These are phyloP conservation scores for Mamestra configurata DNA, from an alignment of 1,140 invertebrate species.

Conservation along the genomic window DNA sequence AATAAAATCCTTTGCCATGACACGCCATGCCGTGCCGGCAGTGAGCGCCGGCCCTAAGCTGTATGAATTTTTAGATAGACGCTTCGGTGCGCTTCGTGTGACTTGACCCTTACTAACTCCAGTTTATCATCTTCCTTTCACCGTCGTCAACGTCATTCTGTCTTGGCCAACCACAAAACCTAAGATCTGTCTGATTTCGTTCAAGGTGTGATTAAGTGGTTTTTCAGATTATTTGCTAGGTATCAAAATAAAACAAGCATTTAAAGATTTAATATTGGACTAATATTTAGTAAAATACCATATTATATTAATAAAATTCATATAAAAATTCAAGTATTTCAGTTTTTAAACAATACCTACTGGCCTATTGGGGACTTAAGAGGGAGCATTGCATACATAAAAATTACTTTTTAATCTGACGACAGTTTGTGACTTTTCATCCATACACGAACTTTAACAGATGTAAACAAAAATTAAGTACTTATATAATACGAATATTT, in stretches of 20 bases:
- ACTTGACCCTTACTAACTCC: no score
- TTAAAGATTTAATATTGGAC: conserved; percentile 86
- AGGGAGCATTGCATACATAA: conserved; percentile 12
- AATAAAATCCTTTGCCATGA: no score
- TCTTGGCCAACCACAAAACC: no score
- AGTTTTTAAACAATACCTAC: conserved; percentile 85
- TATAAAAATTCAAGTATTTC: conserved; percentile 87
- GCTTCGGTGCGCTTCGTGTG: no score
- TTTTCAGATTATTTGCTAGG: neutral
- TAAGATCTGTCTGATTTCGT: no score
- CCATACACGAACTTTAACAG: conserved; percentile 18
- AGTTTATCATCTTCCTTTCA: no score
- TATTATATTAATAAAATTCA: conserved; percentile 88
- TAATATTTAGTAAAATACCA: conserved; percentile 88
- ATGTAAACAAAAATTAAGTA: conserved; percentile 46
- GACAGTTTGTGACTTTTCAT: neutral
- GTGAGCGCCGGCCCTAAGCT: no score
- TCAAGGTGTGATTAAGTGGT: neutral
- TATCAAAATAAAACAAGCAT: conserved; percentile 79
- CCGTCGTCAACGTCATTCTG: no score
- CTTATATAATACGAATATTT: conserved; percentile 38
- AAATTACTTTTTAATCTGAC: conserved; percentile 3
- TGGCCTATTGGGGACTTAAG: conserved; percentile 35
- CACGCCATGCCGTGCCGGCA: no score
- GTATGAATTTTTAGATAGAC: no score